These are phyloP conservation scores for Struthidea cinerea DNA, from an alignment of 2,113 vertebrate genomes.

Conservation along the genomic window DNA sequence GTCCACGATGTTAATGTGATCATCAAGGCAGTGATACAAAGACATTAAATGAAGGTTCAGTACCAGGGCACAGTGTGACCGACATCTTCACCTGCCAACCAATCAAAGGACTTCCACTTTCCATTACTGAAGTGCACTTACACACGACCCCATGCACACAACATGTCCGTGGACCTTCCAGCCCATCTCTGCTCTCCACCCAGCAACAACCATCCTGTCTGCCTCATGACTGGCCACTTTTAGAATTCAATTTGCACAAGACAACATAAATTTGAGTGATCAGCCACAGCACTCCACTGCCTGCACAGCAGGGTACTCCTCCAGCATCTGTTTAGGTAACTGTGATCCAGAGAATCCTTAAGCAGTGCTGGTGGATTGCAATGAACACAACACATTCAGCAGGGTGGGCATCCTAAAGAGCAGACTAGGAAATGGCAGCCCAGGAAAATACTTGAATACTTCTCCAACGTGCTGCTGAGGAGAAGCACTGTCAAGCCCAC, in stretches of 20 bases:
- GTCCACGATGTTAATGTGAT: fast-evolving
- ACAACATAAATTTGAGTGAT: background rate
- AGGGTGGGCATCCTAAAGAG: background rate
- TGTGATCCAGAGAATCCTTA: background rate
- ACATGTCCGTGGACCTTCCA: background rate
- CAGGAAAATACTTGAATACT: background rate
- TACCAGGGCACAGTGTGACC: background rate
- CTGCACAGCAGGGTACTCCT: background rate
- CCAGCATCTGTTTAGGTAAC: background rate
- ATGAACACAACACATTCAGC: background rate
- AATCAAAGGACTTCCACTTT: background rate
- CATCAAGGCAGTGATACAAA: background rate
- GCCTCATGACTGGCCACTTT: background rate
- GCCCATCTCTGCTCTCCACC: background rate
- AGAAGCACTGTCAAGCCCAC: background rate
- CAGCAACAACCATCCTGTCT: background rate
- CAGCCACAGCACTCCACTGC: background rate
- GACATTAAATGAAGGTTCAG: background rate
- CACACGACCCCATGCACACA: background rate
- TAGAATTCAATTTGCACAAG: background rate
- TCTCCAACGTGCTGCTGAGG: background rate
- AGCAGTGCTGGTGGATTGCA: background rate
- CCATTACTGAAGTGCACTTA: background rate
- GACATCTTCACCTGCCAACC: background rate
- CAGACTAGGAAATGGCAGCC: background rate